These are phyloP conservation scores for Cydia splendana DNA, from an alignment of 1,140 invertebrate genomes.

Conservation along the genomic window DNA sequence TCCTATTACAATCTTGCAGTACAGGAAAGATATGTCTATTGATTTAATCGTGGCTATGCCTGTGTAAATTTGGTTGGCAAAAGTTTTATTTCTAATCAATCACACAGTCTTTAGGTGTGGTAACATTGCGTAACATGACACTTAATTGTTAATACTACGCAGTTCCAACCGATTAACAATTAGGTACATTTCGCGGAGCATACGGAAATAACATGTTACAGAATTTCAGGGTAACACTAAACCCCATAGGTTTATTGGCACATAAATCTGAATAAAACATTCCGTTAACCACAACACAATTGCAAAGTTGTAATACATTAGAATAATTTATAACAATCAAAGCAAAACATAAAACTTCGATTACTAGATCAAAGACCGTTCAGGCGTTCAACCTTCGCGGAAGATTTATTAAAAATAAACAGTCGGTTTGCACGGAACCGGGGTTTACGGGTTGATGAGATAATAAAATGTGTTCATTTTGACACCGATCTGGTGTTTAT, in stretches of 20 bases:
- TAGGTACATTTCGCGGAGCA: slow-evolving; percentile 32
- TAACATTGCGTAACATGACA: background rate
- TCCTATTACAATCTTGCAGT: too few species aligned
- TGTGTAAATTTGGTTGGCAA: too few species aligned
- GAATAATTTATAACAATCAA: slow-evolving; percentile 49
- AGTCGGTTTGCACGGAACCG: slow-evolving; percentile 50
- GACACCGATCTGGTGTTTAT: slow-evolving; percentile 78
- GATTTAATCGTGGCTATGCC: too few species aligned
- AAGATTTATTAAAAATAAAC: slow-evolving; percentile 72
- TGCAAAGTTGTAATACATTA: slow-evolving; percentile 50
- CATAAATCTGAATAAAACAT: slow-evolving; percentile 61
- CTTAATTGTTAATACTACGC: background rate
- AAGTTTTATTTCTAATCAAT: too few species aligned
- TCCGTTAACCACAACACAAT: slow-evolving; percentile 55
- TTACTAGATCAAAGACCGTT: slow-evolving; percentile 56
- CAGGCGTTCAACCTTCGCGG: slow-evolving; percentile 54
- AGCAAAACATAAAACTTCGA: slow-evolving; percentile 49
- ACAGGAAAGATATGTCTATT: too few species aligned
- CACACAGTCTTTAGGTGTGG: too few species aligned
- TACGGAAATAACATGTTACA: slow-evolving; percentile 49
- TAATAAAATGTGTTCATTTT: slow-evolving; percentile 77
- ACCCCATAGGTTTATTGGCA: slow-evolving; percentile 60
- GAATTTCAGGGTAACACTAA: slow-evolving; percentile 58
- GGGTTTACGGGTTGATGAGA: slow-evolving; percentile 70
- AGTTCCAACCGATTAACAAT: slow-evolving; percentile 1